Percentiles rank a stretch among this genome's conserved stretches.
Evolutionary conservation across 2,113 vertebrate species (phyloP).

Genomic region (Poecilia latipinna): DNA sequence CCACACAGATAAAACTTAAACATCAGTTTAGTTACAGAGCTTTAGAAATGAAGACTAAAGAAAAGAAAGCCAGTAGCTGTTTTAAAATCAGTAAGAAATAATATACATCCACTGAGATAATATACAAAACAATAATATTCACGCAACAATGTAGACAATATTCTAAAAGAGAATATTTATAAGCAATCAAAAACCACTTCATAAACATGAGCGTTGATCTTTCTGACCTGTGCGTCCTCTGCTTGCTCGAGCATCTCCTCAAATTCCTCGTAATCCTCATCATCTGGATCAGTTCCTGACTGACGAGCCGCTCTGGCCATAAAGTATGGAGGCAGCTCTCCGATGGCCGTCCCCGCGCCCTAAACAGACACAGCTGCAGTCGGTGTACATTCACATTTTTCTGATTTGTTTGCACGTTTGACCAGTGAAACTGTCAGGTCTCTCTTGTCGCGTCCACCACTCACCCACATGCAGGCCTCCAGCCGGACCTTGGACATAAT

Average conservation of each 20-base stretch:
- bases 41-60: neutral
- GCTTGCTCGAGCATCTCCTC: conserved; percentile 98
- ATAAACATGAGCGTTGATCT: neutral
- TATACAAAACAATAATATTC: no score
- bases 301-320: conserved; percentile 97
- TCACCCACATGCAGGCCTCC: conserved; percentile 99
- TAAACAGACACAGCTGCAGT: conserved; percentile 54
- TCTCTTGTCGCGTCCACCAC: conserved; percentile 43
- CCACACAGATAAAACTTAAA: neutral
- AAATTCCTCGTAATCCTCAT: conserved; percentile 98
- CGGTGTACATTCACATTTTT: neutral
- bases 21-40: neutral
- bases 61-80: neutral
- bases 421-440: neutral
- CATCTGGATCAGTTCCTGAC: conserved; percentile 95
- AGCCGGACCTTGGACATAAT: conserved; percentile 99
- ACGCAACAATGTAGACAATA: no score
- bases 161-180: no score
- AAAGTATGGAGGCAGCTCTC: conserved; percentile 96
- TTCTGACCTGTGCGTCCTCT: conserved; percentile 89
- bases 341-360: conserved; percentile 97
- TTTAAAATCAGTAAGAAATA: neutral
- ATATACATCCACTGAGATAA: neutral
- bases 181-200: neutral
- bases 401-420: neutral